Conservation (phyloP, 2,797 vertebrate genomes). For the Pyrocephalus nanus region DNA sequence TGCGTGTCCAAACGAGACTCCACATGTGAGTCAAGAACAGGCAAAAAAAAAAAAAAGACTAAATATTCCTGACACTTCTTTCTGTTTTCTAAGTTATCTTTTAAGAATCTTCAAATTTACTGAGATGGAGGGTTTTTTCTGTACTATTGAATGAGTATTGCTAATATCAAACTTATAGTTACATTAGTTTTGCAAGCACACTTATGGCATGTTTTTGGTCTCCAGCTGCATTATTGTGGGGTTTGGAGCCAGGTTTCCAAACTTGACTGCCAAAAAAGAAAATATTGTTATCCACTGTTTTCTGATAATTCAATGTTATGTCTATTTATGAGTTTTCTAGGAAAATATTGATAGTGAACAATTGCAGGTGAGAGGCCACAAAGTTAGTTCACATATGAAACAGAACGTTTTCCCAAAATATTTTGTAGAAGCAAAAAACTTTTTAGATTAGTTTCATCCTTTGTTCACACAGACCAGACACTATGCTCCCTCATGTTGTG, state of each 20-base stretch:
- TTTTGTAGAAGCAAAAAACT: background rate
- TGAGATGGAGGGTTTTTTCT: background rate
- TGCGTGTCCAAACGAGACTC: background rate
- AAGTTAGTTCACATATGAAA: background rate
- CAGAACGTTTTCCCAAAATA: background rate
- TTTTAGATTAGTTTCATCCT: background rate
- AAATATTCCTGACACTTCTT: background rate
- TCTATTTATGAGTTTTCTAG: background rate
- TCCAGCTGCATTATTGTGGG: background rate
- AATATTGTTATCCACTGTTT: background rate
- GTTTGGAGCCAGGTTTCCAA: background rate
- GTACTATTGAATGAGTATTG: background rate
- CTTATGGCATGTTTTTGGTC: background rate
- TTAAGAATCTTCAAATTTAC: background rate
- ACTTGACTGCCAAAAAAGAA: background rate
- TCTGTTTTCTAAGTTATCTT: background rate
- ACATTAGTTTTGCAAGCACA: background rate
- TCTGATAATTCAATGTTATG: background rate
- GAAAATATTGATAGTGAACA: background rate
- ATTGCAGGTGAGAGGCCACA: background rate
- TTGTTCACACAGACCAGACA: background rate
- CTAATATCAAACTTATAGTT: background rate
- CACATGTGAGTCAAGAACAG: background rate
- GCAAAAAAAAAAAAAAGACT: background rate
- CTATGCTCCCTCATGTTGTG: background rate